These are phyloP conservation scores for Tricholauxania praeusta DNA, from an alignment of 2,888 invertebrate genomes.

Conservation along the genomic window DNA sequence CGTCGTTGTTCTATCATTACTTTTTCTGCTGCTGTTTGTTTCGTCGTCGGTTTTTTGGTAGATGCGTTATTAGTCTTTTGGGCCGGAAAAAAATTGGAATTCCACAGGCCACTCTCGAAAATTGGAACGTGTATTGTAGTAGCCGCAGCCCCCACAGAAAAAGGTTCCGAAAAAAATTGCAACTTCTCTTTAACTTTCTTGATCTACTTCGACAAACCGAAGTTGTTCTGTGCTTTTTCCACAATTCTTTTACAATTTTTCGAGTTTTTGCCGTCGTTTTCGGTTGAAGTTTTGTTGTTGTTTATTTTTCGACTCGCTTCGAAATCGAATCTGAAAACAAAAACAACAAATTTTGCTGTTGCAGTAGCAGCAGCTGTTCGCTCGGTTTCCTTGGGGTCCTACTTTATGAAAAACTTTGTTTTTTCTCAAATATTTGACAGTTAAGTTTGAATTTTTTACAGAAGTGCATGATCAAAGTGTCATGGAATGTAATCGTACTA, in stretches of 20 bases:
- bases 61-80: background rate
- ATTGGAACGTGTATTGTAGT: conserved; percentile 30
- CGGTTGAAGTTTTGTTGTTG: conserved; percentile 25
- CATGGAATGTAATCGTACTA: no score
- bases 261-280: conserved; percentile 31
- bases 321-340: conserved; percentile 39
- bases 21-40: conserved; percentile 21
- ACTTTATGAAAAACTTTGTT: background rate
- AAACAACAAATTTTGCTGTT: conserved; percentile 27
- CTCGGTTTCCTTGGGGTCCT: conserved; percentile 10
- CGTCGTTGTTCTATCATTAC: conserved; percentile 1
- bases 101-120: conserved; percentile 39
- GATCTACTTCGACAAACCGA: background rate
- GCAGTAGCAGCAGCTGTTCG: conserved; percentile 27
- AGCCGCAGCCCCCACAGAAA: conserved; percentile 21
- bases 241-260: conserved; percentile 41
- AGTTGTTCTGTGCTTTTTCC: conserved; percentile 21
- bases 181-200: conserved; percentile 5
- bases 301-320: conserved; percentile 32
- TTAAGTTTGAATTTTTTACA: no score
- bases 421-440: no score
- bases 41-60: background rate
- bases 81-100: conserved; percentile 40
- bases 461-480: no score
- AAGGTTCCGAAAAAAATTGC: conserved; percentile 30